Percentiles rank a stretch among this genome's conserved stretches.
Conservation (phyloP, 2,888 invertebrate species). For the Ophion obscuratus region DNA sequence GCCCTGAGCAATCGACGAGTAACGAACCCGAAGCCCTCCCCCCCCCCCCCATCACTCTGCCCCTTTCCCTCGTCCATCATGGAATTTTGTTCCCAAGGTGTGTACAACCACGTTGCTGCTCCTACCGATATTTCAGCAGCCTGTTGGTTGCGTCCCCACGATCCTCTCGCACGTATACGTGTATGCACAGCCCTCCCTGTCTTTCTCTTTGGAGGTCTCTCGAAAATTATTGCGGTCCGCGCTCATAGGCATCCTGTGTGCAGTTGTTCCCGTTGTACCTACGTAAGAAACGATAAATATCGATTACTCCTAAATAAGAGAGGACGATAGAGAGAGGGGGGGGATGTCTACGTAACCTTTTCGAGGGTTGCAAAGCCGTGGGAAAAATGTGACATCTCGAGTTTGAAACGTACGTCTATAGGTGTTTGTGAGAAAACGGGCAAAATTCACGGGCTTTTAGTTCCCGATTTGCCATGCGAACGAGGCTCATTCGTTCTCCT, state of each 20-base stretch:
- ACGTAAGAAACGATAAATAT: slow-evolving; percentile 54
- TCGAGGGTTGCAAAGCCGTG: slow-evolving; percentile 36
- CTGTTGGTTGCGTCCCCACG: background rate
- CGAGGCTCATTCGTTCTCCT: too few species aligned
- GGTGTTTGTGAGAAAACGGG: too few species aligned
- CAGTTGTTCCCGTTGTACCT: background rate
- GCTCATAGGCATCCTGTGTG: background rate
- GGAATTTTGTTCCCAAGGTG: slow-evolving; percentile 38
- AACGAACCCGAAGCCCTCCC: slow-evolving; percentile 23
- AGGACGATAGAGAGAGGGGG: background rate
- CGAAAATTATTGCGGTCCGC: slow-evolving; percentile 19
- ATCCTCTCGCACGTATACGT: background rate
- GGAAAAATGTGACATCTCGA: slow-evolving; percentile 32
- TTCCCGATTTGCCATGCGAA: too few species aligned
- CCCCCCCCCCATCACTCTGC: background rate
- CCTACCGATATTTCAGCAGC: slow-evolving; percentile 7
- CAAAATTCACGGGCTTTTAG: too few species aligned
- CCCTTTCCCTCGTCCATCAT: slow-evolving; percentile 7
- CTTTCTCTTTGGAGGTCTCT: background rate
- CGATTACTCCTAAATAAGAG: slow-evolving; percentile 49
- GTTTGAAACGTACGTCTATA: background rate
- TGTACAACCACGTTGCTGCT: background rate
- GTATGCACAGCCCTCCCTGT: background rate
- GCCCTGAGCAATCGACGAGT: slow-evolving; percentile 38
- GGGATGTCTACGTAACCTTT: background rate